Conservation (phyloP, 2,113 vertebrate genomes). For the Ramphastos sulfuratus region DNA sequence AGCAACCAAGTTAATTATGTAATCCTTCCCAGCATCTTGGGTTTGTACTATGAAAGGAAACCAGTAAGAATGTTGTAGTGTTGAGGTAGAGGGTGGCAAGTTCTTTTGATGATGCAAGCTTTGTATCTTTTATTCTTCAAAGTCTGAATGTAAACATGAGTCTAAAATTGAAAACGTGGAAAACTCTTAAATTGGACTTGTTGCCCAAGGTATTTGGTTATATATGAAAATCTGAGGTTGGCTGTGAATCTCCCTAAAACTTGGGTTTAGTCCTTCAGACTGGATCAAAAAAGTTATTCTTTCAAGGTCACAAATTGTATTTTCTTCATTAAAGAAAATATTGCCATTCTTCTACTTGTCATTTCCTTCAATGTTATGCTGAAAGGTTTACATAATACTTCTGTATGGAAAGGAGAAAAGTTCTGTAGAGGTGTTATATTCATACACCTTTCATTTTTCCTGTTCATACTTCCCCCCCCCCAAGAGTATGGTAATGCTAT, state of each 20-base stretch:
- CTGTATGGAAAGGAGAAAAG: not conserved
- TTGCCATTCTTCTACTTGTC: conserved; percentile 44
- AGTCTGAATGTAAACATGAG: conserved; percentile 23
- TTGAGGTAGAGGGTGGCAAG: not conserved
- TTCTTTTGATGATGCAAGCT: conserved; percentile 35
- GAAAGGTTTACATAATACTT: not conserved
- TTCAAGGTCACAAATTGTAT: conserved; percentile 32
- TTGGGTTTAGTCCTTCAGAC: conserved; percentile 38
- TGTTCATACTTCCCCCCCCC: not conserved
- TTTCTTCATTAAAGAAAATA: conserved; percentile 69
- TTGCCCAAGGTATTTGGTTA: conserved; percentile 25
- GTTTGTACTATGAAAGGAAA: not conserved
- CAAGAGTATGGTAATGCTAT: not conserved
- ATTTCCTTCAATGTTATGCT: not conserved
- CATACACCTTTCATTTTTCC: not conserved
- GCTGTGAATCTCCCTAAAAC: conserved; percentile 4
- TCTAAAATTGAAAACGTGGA: not conserved
- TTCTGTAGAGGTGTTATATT: not conserved
- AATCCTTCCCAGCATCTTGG: not conserved
- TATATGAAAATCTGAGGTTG: conserved; percentile 10
- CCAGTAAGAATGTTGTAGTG: not conserved
- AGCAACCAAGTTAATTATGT: not conserved
- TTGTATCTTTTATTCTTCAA: conserved; percentile 36
- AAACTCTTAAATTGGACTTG: not conserved
- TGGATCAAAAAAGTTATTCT: conserved; percentile 25